Evolutionary conservation across 2,113 vertebrate species (phyloP).

Genomic region (Otus sunia): DNA sequence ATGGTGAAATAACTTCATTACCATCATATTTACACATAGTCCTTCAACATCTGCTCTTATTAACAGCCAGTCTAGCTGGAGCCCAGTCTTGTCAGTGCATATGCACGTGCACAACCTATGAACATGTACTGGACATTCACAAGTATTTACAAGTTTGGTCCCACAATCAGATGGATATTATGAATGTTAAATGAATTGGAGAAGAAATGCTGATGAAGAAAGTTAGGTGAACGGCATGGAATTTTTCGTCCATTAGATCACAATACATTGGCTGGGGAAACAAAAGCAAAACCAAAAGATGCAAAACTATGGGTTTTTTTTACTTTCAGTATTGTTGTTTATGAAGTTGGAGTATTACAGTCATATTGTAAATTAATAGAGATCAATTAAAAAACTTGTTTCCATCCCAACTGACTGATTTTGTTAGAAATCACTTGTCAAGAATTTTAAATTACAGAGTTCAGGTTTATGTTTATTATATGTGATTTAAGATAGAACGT

Average conservation of each 20-base stretch:
- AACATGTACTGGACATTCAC: background rate
- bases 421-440: background rate
- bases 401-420: background rate
- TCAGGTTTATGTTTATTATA: background rate
- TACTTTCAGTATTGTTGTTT: background rate
- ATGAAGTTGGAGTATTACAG: background rate
- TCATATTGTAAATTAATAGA: background rate
- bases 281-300: background rate
- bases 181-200: background rate
- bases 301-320: background rate
- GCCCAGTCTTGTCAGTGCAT: background rate
- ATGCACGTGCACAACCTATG: background rate
- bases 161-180: background rate
- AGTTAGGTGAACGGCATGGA: background rate
- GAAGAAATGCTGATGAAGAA: background rate
- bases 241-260: background rate
- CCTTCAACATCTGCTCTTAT: background rate
- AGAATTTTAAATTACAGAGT: background rate
- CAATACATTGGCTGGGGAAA: background rate
- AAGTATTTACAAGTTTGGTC: background rate
- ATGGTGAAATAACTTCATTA: background rate
- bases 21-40: background rate
- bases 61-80: background rate
- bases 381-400: background rate
- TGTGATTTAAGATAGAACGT: background rate